phyloP scores from a whole-genome alignment of 2,888 invertebrate species.

The Pecten maximus region DNA sequence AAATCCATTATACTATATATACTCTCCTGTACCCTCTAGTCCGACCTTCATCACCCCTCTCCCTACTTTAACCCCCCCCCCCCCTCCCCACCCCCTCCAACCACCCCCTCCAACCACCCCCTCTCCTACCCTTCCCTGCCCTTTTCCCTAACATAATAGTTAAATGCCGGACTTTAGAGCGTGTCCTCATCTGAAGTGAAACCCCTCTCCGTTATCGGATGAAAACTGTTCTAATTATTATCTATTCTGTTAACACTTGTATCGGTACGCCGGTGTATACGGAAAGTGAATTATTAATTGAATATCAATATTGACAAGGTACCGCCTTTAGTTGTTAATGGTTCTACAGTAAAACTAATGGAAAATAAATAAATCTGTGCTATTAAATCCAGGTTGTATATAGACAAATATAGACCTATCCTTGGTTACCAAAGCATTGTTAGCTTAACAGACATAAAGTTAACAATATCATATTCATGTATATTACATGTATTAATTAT shows the following conservation, averaged over 20 bases:
- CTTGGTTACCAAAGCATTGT: neutral
- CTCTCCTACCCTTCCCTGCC: too few relatives aligned
- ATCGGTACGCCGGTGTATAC: neutral
- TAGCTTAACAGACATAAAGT: neutral
- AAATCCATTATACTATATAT: too few relatives aligned
- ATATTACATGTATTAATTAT: too few relatives aligned
- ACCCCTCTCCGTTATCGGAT: neutral
- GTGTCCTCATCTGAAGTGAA: too few relatives aligned
- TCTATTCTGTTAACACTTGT: neutral
- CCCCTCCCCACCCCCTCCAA: too few relatives aligned
- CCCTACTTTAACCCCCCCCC: too few relatives aligned
- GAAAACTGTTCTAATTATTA: neutral
- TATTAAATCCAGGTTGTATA: neutral
- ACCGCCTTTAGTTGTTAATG: neutral
- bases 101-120: too few relatives aligned
- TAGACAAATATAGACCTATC: neutral
- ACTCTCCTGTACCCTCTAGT: too few relatives aligned
- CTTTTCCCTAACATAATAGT: too few relatives aligned
- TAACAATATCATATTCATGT: too few relatives aligned
- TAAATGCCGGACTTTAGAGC: too few relatives aligned
- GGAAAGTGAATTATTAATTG: neutral
- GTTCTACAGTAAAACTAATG: neutral
- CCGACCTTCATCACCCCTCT: too few relatives aligned
- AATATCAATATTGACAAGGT: neutral
- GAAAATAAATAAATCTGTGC: constrained; percentile 14